phyloP scores from a whole-genome alignment of 2,113 vertebrate species.

The Elgaria multicarinata region DNA sequence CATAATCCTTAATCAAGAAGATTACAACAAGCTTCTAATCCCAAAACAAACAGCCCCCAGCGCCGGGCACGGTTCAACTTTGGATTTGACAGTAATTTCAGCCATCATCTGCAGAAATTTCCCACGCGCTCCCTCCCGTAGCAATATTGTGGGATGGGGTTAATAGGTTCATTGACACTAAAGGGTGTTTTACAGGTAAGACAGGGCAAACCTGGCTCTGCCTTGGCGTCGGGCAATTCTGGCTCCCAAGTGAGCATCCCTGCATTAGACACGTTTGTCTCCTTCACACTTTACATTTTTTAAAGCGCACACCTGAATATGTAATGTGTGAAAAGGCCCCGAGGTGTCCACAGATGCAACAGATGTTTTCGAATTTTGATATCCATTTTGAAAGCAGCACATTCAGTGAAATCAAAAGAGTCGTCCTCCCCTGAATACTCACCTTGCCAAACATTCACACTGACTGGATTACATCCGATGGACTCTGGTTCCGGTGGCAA shows the following conservation, averaged over 20 bases:
- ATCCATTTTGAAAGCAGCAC: neutral
- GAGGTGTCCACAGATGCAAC: neutral
- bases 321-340: neutral
- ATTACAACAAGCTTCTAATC: neutral
- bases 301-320: neutral
- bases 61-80: neutral
- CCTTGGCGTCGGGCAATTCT: neutral
- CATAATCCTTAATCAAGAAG: neutral
- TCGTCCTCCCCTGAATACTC: neutral
- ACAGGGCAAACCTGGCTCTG: neutral
- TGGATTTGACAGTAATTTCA: neutral
- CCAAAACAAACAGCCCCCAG: neutral
- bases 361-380: neutral
- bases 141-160: accelerated
- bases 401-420: neutral
- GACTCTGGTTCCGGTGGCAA: neutral
- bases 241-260: neutral
- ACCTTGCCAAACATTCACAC: neutral
- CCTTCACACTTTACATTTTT: neutral
- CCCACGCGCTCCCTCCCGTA: accelerated
- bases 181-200: neutral
- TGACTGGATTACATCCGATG: neutral
- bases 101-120: neutral
- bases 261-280: neutral
- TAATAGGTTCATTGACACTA: neutral